phyloP scores from a whole-genome alignment of 2,888 invertebrate species.

The Calliphora vomitoria region DNA sequence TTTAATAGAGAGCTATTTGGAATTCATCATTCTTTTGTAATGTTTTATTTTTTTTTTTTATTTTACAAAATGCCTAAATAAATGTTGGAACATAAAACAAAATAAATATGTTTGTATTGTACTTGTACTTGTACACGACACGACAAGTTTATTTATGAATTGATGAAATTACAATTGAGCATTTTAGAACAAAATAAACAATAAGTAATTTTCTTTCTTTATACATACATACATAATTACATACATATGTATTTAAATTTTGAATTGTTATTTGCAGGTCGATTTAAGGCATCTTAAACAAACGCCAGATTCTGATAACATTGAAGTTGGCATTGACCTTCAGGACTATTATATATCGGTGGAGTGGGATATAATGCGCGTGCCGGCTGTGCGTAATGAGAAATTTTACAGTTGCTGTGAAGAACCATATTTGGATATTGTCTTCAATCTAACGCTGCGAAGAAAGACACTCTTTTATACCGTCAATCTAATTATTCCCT shows the following conservation, averaged over 20 bases:
- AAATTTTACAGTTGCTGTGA: slow-evolving; percentile 98
- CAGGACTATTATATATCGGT: slow-evolving; percentile 98
- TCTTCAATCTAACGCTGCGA: slow-evolving; percentile 97
- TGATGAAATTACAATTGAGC: not conserved
- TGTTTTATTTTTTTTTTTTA: not conserved
- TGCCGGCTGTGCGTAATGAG: slow-evolving; percentile 95
- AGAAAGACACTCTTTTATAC: slow-evolving; percentile 99
- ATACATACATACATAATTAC: not conserved
- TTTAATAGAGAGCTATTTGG: not conserved
- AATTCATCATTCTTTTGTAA: not conserved
- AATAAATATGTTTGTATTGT: not conserved
- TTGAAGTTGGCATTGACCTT: slow-evolving; percentile 95
- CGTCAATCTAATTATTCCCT: slow-evolving; percentile 98
- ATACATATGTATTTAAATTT: not conserved
- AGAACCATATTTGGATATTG: slow-evolving; percentile 98
- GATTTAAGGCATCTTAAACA: slow-evolving; percentile 95
- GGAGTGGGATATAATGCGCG: slow-evolving; percentile 99
- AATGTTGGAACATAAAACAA: not conserved
- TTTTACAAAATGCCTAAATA: not conserved
- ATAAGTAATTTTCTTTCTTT: not conserved
- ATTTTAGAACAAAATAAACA: not conserved
- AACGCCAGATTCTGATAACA: slow-evolving; percentile 93
- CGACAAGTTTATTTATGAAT: slow-evolving; percentile 5
- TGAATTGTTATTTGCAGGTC: slow-evolving; percentile 87
- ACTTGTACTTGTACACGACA: not conserved